Percentiles rank a stretch among this genome's conserved stretches.
These are phyloP conservation scores for Chloromyia formosa DNA, from an alignment of 2,888 invertebrate species.

Conservation along the genomic window DNA sequence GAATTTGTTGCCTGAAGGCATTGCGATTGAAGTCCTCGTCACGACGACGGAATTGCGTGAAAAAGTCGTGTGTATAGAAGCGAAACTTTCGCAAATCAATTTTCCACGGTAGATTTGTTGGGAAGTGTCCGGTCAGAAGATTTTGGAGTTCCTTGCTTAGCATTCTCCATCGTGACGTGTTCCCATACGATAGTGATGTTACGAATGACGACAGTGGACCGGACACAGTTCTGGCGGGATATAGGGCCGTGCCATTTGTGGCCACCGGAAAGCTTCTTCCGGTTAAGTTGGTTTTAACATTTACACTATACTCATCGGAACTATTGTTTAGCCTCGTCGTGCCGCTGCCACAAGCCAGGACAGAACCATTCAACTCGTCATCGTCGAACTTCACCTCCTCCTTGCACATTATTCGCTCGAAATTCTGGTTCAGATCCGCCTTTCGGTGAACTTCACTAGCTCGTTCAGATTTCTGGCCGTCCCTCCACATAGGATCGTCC, in stretches of 20 bases:
- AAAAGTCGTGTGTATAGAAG: constrained; percentile 48
- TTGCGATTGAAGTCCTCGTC: constrained; percentile 59
- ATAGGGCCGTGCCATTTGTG: constrained; percentile 12
- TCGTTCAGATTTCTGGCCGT: constrained; percentile 11
- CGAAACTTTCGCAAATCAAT: constrained; percentile 1
- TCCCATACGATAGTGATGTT: background rate
- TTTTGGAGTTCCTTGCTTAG: constrained; percentile 1
- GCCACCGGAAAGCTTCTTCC: constrained; percentile 3
- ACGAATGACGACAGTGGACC: constrained; percentile 49
- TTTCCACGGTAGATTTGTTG: background rate
- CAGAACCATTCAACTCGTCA: constrained; percentile 54
- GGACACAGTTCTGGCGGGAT: constrained; percentile 38
- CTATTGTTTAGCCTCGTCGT: constrained; percentile 36
- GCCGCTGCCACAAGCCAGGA: constrained; percentile 37
- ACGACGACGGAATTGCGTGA: constrained; percentile 42
- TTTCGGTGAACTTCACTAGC: constrained; percentile 31
- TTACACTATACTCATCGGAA: background rate
- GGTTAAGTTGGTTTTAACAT: background rate
- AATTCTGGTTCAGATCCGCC: constrained; percentile 63
- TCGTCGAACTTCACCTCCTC: constrained; percentile 62
- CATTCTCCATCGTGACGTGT: background rate
- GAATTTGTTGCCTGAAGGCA: constrained; percentile 62
- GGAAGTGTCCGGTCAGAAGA: constrained; percentile 11
- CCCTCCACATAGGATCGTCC: constrained; percentile 40
- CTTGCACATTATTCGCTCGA: constrained; percentile 63